phyloP scores from a whole-genome alignment of 2,888 invertebrate genomes.

The Epirrhoe tristata region DNA sequence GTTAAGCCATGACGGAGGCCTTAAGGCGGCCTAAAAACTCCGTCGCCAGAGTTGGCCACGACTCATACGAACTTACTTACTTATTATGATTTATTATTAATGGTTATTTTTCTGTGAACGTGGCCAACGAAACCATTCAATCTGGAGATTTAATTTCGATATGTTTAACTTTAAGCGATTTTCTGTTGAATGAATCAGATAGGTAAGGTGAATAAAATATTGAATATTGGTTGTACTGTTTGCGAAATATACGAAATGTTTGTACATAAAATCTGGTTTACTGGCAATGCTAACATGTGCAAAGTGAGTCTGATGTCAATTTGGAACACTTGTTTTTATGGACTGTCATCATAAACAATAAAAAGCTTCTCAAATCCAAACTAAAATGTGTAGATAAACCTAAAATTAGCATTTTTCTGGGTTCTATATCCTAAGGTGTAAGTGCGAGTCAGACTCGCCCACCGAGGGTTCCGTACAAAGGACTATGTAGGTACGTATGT shows the following conservation, averaged over 20 bases:
- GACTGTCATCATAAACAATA: not conserved
- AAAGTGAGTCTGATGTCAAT: not conserved
- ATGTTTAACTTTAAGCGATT: constrained; percentile 10
- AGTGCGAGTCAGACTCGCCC: no score
- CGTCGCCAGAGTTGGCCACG: no score
- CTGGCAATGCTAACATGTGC: not conserved
- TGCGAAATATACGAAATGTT: not conserved
- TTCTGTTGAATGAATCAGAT: constrained; percentile 17
- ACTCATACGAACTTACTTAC: no score
- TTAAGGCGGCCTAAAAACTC: no score
- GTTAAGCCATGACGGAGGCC: no score
- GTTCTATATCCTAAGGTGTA: no score
- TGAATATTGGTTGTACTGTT: constrained; percentile 5
- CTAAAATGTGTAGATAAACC: not conserved
- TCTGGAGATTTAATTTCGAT: constrained; percentile 18
- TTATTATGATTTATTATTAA: not conserved
- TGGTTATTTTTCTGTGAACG: constrained; percentile 11
- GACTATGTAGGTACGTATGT: no score
- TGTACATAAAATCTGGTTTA: not conserved
- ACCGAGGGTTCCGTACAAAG: no score
- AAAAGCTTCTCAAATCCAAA: not conserved
- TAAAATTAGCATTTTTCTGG: not conserved
- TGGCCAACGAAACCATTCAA: constrained; percentile 12
- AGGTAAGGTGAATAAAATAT: constrained; percentile 12
- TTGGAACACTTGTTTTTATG: not conserved